Evolutionary conservation across 1,140 invertebrate species (phyloP).

Genomic region (Leptinotarsa lineolata): DNA sequence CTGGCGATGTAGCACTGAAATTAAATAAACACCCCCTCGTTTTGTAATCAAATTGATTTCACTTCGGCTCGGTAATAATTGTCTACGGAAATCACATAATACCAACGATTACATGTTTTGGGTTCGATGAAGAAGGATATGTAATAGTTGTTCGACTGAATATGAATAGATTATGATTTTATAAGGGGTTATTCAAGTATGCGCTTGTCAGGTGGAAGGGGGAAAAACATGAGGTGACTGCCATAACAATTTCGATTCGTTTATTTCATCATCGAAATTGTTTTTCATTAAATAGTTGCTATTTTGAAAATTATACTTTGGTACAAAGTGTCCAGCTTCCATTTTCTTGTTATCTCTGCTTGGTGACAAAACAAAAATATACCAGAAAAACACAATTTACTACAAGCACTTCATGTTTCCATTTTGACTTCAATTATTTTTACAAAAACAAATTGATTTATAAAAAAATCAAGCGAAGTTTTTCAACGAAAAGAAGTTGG

Average conservation of each 20-base stretch:
- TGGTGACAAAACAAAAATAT: too few relatives aligned
- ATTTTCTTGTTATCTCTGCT: too few relatives aligned
- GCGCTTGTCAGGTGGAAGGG: not conserved
- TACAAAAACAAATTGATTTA: too few relatives aligned
- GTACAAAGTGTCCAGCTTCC: too few relatives aligned
- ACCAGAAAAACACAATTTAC: too few relatives aligned
- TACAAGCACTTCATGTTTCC: too few relatives aligned
- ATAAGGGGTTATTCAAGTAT: slow-evolving; percentile 4
- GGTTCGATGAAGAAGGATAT: slow-evolving; percentile 9
- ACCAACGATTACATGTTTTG: slow-evolving; percentile 17
- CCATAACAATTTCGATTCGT: not conserved
- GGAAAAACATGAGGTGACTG: not conserved
- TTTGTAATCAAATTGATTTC: slow-evolving; percentile 23
- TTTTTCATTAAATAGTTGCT: too few relatives aligned
- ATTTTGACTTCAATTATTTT: too few relatives aligned
- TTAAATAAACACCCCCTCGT: slow-evolving; percentile 22
- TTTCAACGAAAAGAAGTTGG: too few relatives aligned
- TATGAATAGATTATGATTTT: slow-evolving; percentile 11
- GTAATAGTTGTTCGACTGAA: slow-evolving; percentile 9
- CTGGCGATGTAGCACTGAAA: slow-evolving; percentile 16
- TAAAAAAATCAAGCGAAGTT: too few relatives aligned
- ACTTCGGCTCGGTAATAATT: slow-evolving; percentile 16
- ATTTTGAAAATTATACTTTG: too few relatives aligned
- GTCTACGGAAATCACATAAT: slow-evolving; percentile 20
- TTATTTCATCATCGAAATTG: too few relatives aligned